These are phyloP conservation scores for Leptosomus discolor DNA, from an alignment of 2,113 vertebrate genomes.

Conservation along the genomic window DNA sequence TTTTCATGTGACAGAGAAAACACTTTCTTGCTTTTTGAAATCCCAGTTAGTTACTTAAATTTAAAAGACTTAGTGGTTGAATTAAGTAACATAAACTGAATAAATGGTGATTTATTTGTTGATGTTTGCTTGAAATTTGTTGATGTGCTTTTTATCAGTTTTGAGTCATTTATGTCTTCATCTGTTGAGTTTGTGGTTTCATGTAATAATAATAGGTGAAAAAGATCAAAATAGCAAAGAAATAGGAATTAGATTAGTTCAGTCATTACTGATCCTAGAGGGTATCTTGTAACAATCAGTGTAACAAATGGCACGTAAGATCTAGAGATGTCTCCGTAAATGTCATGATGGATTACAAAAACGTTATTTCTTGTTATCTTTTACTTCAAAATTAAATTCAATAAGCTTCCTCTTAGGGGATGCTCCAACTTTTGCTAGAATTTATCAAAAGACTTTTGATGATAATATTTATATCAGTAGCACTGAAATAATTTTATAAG, in stretches of 20 bases:
- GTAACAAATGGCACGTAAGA: background rate
- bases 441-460: background rate
- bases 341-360: background rate
- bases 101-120: background rate
- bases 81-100: background rate
- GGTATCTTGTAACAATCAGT: background rate
- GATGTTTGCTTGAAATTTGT: background rate
- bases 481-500: background rate
- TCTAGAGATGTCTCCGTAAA: background rate
- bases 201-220: background rate
- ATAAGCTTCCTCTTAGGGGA: background rate
- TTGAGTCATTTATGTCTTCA: background rate
- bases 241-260: background rate
- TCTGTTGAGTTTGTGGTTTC: background rate
- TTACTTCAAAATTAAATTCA: background rate
- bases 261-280: background rate
- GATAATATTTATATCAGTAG: background rate
- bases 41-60: background rate
- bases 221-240: background rate
- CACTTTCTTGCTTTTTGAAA: background rate
- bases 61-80: background rate
- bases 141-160: background rate
- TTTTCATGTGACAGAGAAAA: background rate
- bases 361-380: background rate
- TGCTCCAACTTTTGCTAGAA: background rate